Evolutionary conservation across 2,888 invertebrate species (phyloP), one percentile per base, ranked within the genome.

Genomic region (Melinaea menophilus): DNA sequence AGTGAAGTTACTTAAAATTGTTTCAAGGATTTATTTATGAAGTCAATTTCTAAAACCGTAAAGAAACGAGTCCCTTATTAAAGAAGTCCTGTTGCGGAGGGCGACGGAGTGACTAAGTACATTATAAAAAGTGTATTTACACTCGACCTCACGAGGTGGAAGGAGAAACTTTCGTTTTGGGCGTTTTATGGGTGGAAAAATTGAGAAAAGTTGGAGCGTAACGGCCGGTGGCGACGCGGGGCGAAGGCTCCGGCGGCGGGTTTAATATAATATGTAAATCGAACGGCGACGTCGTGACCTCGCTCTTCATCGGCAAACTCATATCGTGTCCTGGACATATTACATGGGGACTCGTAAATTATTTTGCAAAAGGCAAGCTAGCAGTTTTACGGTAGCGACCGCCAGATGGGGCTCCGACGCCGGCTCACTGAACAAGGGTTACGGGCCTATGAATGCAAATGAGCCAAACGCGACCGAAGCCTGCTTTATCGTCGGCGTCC

Each of bases 261-360:
- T 90, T 90, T 90, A 90, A 90, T 90, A 90, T 90, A 90, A 90
- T 89, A 90, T 90, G 90, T 86, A 90, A 90, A 90, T 90, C 86
- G 85, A 86, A 87, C 82, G 86, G 81, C 81, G 80, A 79, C 82
- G 80, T 77, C 79, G 83, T 84, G 88, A 86, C 84, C 86, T 88
- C 80, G 79, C 79, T 82, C 80, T 75, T 78, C 79, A 81, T 79
- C 80, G 84, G 80, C 81, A 78, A 83, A 82, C 85, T 88, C 87
- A 86, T 87, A 89, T 88, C 82, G 83, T 74, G 72, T 79, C 79
- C 78, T 81, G 85, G 86, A 87, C 86, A 83, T 88, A 88, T 87
- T 87, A 88, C 84, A 82, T 79, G 75, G 86, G 84, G 85, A 82
- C 81, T 88, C 89, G 86, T 90, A 90, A 90, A 90, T 90, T 87